Conservation (phyloP, 2,888 invertebrate genomes). For the Drosophila nigritarsus region DNA sequence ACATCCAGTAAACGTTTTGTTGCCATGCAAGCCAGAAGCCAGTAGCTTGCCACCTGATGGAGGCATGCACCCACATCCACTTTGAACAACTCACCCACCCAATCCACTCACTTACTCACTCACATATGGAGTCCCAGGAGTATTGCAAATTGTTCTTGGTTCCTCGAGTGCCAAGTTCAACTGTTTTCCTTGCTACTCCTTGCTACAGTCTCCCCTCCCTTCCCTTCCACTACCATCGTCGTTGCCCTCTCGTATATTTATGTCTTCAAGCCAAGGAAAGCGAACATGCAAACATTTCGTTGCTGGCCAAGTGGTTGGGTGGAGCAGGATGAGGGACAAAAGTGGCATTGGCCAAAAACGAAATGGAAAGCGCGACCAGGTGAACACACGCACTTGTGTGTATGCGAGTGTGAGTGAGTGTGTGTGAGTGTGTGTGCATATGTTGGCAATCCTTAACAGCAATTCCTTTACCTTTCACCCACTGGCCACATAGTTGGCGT, state of each 20-base stretch:
- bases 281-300: conserved; percentile 65
- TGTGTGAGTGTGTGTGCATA: conserved; percentile 31
- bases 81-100: neutral
- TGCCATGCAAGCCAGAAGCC: conserved; percentile 24
- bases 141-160: conserved; percentile 64
- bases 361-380: conserved; percentile 73
- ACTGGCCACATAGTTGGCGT: conserved; percentile 13
- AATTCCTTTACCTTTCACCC: conserved; percentile 11
- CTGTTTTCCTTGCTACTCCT: conserved; percentile 7
- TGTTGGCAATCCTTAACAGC: conserved; percentile 48
- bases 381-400: conserved; percentile 22
- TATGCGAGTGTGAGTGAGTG: neutral
- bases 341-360: conserved; percentile 46
- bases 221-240: conserved; percentile 27
- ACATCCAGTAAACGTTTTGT: conserved; percentile 63
- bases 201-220: neutral
- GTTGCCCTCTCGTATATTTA: conserved; percentile 69
- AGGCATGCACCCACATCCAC: conserved; percentile 19
- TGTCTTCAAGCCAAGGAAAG: conserved; percentile 44
- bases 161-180: conserved; percentile 25
- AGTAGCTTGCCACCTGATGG: conserved; percentile 12
- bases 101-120: neutral
- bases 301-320: neutral
- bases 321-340: neutral
- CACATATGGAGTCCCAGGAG: conserved; percentile 56